Percentiles rank a stretch among this genome's conserved stretches.
Evolutionary conservation across 1,140 invertebrate genomes (phyloP).

Genomic region (Zeugodacus cucurbitae): DNA sequence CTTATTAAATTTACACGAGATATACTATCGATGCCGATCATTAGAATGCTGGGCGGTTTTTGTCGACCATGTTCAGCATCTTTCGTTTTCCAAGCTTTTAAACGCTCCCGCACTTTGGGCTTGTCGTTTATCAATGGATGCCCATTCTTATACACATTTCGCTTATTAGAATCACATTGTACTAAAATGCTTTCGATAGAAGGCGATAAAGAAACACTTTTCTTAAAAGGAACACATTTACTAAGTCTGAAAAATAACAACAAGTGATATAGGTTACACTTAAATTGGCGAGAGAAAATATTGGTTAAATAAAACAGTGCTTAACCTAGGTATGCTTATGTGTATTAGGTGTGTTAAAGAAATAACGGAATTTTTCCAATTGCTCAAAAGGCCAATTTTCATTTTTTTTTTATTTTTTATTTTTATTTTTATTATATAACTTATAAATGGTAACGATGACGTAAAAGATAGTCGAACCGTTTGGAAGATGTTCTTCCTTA

Average conservation of each 20-base stretch:
- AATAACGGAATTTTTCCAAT: too few species aligned
- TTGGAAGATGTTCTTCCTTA: too few species aligned
- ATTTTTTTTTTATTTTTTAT: too few species aligned
- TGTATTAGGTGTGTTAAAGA: too few species aligned
- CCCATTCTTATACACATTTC: constrained; percentile 60
- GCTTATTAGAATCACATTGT: constrained; percentile 60
- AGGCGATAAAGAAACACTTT: constrained; percentile 56
- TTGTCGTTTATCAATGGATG: constrained; percentile 59
- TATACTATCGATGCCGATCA: constrained; percentile 85
- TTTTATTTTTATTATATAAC: too few species aligned
- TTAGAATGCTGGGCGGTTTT: constrained; percentile 70
- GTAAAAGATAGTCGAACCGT: too few species aligned
- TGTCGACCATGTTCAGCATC: constrained; percentile 39
- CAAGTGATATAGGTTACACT: neutral
- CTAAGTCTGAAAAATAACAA: constrained; percentile 47
- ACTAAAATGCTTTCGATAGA: constrained; percentile 68
- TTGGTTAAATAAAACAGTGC: neutral
- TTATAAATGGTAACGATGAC: too few species aligned
- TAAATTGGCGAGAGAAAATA: too few species aligned
- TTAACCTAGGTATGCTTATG: neutral
- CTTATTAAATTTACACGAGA: constrained; percentile 81
- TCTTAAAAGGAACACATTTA: constrained; percentile 62
- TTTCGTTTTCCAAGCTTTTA: constrained; percentile 47
- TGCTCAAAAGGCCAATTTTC: too few species aligned
- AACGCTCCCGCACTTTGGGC: constrained; percentile 48